A percentile compares a stretch with the other conserved stretches of the same genome.
Conservation (phyloP, 2,797 vertebrate genomes). For the Eleutherodactylus coqui region DNA sequence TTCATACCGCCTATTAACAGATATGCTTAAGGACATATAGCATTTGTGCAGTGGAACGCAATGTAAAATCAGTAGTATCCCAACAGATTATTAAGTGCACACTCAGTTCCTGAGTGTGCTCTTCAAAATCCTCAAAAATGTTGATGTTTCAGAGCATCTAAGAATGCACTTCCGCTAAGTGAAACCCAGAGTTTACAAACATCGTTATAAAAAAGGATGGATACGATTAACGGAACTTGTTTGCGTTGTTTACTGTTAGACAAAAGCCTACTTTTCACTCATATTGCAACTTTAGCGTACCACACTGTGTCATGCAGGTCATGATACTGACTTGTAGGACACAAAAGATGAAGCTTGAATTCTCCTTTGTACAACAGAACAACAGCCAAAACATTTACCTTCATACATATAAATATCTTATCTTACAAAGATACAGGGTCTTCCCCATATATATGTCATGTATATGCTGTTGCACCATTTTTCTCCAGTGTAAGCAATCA, state of each 20-base stretch:
- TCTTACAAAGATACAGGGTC: conserved; percentile 63
- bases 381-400: conserved; percentile 73
- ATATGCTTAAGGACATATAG: conserved; percentile 73
- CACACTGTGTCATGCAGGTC: conserved; percentile 66
- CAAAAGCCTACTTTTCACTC: conserved; percentile 72
- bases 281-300: conserved; percentile 72
- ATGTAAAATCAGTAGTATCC: conserved; percentile 81
- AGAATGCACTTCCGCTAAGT: conserved; percentile 36
- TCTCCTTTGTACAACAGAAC: conserved; percentile 74
- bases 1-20: conserved; percentile 72
- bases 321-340: conserved; percentile 52
- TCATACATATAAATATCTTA: conserved; percentile 76
- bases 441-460: conserved; percentile 66
- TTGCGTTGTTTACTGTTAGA: conserved; percentile 73
- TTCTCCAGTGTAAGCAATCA: conserved; percentile 81
- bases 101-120: neutral
- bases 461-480: conserved; percentile 79
- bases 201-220: conserved; percentile 70
- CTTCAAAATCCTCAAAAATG: conserved; percentile 27
- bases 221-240: conserved; percentile 75
- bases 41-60: conserved; percentile 73
- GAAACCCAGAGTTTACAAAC: conserved; percentile 68
- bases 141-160: conserved; percentile 24
- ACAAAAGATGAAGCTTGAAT: conserved; percentile 64
- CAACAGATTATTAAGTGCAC: too few relatives aligned